Base-by-base conservation (phyloP, 2,888 invertebrate genomes). In the Mystacides longicornis region DNA sequence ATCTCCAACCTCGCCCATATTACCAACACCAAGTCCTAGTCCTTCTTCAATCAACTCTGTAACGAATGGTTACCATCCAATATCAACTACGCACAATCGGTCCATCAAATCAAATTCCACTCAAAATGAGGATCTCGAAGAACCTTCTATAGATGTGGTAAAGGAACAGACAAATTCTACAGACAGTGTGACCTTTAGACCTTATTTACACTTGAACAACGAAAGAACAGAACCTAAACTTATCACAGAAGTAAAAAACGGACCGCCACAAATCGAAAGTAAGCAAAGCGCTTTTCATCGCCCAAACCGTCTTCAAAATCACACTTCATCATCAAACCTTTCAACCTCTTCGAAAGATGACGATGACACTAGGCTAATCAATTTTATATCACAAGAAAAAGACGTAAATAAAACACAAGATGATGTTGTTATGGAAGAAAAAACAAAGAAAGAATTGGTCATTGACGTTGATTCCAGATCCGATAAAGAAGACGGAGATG, bases 1-100 rank as follows among this genome's bases (percentile, higher is more conserved):
- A 69, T 85, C 84, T 62, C 69, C 76, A 55, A 85, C 83, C 56
- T 83, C 80, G 1, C 77, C 79, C 1, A 71, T 80, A 1, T 64
- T 70, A 58, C 77, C 76, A 1, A 74, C 76, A 0, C 77, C 76
- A 1, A 77, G 78, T 9, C 71, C 74, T 2, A 77, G 75, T 18
- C 77, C 77, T 9, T 76, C 75, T n/a, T 57, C 61, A 20, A 52
- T 51, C 9, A 56, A 60, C 2, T 65, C 77, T 49, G 72, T 74
- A 64, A 70, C 73, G 49, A 66, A 71, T 43, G 56, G 58, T 16
- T 58, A 55, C 69, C 58, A 63, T 73, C 66, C 64, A 69, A 71
- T 37, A 37, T 37, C 37, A 7, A 69, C 71, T 60, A 75, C 76
- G 14, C 75, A 72, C 66, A 64, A 73, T 49, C 74, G 75, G 53